A percentile compares a stretch with the other conserved stretches of the same genome.
These are phyloP conservation scores for Drosophila santomea DNA, from an alignment of 1,140 invertebrate species.

Conservation along the genomic window DNA sequence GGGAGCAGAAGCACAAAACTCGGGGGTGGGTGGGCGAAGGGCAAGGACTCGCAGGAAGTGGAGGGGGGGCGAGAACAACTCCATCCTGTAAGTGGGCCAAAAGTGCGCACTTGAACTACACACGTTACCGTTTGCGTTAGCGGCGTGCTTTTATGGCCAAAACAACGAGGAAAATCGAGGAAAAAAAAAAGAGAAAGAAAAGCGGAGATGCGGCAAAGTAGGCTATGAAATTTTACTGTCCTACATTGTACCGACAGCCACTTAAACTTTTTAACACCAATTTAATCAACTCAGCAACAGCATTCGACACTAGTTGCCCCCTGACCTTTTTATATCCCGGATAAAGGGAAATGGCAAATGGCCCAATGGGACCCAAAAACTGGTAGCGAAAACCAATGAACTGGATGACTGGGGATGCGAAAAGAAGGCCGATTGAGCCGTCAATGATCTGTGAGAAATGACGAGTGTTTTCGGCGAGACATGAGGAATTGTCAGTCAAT, in stretches of 20 bases:
- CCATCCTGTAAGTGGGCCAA: conserved; percentile 40
- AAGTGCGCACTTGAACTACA: conserved; percentile 81
- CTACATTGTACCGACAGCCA: conserved; percentile 77
- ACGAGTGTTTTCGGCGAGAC: conserved; percentile 12
- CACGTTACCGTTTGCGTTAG: conserved; percentile 60
- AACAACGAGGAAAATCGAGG: conserved; percentile 12
- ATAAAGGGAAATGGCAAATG: not conserved
- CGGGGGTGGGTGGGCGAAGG: conserved; percentile 17
- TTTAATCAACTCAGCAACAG: conserved; percentile 72
- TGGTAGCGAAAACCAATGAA: conserved; percentile 33
- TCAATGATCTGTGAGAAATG: conserved; percentile 48
- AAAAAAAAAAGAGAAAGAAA: not conserved
- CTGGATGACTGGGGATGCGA: conserved; percentile 26
- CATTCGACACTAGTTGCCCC: conserved; percentile 40
- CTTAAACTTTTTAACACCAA: conserved; percentile 80
- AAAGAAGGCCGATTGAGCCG: conserved; percentile 45
- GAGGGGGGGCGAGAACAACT: not conserved
- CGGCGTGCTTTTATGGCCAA: conserved; percentile 62
- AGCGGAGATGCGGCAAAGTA: conserved; percentile 49
- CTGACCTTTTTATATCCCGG: not conserved
- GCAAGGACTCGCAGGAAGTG: conserved; percentile 25
- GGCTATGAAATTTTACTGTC: conserved; percentile 77
- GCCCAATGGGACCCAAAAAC: conserved; percentile 18
- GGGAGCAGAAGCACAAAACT: not conserved
- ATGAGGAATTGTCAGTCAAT: conserved; percentile 47